phyloP scores from a whole-genome alignment of 1,140 invertebrate genomes.

The Euura saliciscinereae region DNA sequence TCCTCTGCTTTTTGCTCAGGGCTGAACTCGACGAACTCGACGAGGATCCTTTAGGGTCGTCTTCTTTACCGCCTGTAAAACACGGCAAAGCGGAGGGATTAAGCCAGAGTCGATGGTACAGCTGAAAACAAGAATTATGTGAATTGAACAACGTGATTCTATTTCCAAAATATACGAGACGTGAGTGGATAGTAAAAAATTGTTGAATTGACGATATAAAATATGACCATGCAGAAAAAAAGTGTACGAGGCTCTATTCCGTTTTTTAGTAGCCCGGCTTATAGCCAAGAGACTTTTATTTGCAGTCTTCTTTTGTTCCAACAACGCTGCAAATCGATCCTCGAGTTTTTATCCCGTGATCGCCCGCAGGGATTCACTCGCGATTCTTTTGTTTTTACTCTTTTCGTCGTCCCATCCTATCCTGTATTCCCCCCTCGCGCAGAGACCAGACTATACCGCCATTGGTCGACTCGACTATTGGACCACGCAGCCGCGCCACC shows the following conservation, averaged over 20 bases:
- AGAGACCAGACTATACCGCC: constrained; percentile 12
- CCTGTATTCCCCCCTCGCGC: constrained; percentile 31
- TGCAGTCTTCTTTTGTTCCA: not conserved
- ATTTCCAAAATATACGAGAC: too few relatives aligned
- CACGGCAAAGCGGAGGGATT: not conserved
- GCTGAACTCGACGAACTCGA: constrained; percentile 64
- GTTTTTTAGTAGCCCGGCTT: too few relatives aligned
- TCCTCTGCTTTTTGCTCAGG: constrained; percentile 89
- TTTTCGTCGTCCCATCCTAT: too few relatives aligned
- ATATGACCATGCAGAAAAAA: too few relatives aligned
- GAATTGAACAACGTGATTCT: too few relatives aligned
- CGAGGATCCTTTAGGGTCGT: constrained; percentile 55
- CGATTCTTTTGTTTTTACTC: not conserved
- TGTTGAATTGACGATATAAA: too few relatives aligned
- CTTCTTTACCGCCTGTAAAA: constrained; percentile 53
- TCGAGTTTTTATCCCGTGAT: not conserved
- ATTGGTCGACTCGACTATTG: constrained; percentile 43
- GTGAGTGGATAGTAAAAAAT: too few relatives aligned
- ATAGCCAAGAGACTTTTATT: too few relatives aligned
- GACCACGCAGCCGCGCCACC: constrained; percentile 44
- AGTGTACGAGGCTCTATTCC: too few relatives aligned
- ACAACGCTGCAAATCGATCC: not conserved
- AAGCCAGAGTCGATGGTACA: too few relatives aligned
- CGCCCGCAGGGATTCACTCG: not conserved
- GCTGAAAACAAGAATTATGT: too few relatives aligned